These are phyloP conservation scores for Ligdia adustata DNA, from an alignment of 2,888 invertebrate genomes.

Conservation along the genomic window DNA sequence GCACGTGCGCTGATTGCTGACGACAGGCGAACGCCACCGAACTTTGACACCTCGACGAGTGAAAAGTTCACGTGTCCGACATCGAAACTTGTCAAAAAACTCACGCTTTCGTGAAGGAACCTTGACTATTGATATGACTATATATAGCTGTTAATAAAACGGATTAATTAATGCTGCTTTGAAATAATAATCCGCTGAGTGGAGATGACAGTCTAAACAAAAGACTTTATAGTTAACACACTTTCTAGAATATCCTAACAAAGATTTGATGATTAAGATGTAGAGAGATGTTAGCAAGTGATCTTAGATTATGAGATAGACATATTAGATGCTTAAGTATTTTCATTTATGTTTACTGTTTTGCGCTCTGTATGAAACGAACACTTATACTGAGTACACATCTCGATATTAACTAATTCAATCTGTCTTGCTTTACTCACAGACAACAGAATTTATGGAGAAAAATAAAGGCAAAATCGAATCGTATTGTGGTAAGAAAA, in stretches of 20 bases:
- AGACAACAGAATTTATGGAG: neutral
- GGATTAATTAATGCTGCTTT: neutral
- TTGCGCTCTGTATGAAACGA: too few relatives aligned
- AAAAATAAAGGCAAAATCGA: neutral
- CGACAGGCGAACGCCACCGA: conserved; percentile 29
- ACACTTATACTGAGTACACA: too few relatives aligned
- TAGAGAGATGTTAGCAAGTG: too few relatives aligned
- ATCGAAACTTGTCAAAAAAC: conserved; percentile 18
- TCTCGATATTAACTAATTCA: too few relatives aligned
- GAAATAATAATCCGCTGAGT: neutral
- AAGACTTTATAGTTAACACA: conserved; percentile 1
- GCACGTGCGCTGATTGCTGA: conserved; percentile 22
- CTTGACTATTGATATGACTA: conserved; percentile 3
- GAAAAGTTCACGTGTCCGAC: conserved; percentile 23
- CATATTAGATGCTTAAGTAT: too few relatives aligned
- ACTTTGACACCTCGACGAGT: conserved; percentile 22
- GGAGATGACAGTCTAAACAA: conserved; percentile 7
- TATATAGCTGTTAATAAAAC: neutral
- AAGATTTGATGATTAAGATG: neutral
- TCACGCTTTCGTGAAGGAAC: conserved; percentile 7
- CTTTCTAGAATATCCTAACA: conserved; percentile 5
- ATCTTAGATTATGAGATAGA: too few relatives aligned
- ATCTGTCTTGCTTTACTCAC: too few relatives aligned
- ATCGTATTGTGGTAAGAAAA: too few relatives aligned
- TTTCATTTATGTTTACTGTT: too few relatives aligned